A percentile compares a stretch with the other conserved stretches of the same genome.
Conservation (phyloP, 2,888 invertebrate species). For the Stictocephala bisonia region DNA sequence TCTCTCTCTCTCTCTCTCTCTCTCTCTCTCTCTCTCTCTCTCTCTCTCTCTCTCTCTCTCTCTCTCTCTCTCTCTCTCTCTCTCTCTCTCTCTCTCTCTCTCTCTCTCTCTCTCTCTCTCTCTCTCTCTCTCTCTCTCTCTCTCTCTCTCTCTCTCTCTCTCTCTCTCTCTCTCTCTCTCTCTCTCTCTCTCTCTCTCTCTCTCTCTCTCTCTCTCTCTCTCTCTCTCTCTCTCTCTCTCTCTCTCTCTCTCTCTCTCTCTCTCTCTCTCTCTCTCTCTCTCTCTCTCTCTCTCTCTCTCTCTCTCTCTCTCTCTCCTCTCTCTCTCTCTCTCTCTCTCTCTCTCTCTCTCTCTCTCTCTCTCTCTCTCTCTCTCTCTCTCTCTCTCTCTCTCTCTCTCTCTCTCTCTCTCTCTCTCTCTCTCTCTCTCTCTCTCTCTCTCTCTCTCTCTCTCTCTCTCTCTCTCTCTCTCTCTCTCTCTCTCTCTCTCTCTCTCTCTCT, state of each 20-base stretch:
- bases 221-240: no score
- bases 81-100: no score
- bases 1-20: no score
- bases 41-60: no score
- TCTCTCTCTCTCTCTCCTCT: constrained; percentile 15
- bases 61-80: no score
- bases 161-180: no score
- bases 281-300: constrained; percentile 8
- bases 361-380: constrained; percentile 16
- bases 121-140: no score
- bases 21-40: no score
- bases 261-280: constrained; percentile 6
- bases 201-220: no score
- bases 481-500: constrained; percentile 6
- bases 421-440: constrained; percentile 19
- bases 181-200: no score
- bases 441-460: constrained; percentile 19
- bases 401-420: constrained; percentile 19
- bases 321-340: constrained; percentile 19
- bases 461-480: constrained; percentile 10
- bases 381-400: background rate
- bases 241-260: constrained; percentile 19
- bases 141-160: no score
- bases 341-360: constrained; percentile 19
- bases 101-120: no score